Base-by-base conservation (phyloP, 2,888 invertebrate genomes). In the Oscheius sp. region DNA sequence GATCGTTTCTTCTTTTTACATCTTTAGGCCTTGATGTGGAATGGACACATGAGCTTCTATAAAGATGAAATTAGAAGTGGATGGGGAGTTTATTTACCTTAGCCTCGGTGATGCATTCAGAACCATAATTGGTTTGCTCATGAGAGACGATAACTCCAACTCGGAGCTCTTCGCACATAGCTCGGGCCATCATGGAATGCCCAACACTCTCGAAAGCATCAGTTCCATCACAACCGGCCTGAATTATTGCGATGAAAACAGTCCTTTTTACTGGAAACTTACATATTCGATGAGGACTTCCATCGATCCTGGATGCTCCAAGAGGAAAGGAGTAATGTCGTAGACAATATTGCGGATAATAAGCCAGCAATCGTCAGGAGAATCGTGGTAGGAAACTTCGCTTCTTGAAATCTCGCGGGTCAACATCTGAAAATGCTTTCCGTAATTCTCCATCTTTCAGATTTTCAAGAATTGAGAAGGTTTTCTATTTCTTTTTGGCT, bases 171-270 rank as follows among this genome's bases (percentile, higher is more conserved):
- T 74, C 71, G 48, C 72, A 66, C 71, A 73, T 74, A 42, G 74
- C 70, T 33, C 80, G 71, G 27, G 82, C 82, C 34, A 71, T 66
- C 70, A 76, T 71, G 15, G 77, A 75, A 69, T 83, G 83, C n/a
- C 83, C 83, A 20, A 80, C 80, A 5, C 73, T 73, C 72, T 83
- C 81, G 71, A 83, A 83, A 34, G 78, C 79, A 37, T 78, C 73
- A 17, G 82, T 83, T 23, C 81, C 82, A 69, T 83, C 83, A 33
- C 74, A 58, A 58, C 83, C 83, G 61, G 76, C 75, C 82, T 82
- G 74, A 65, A 82, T 79, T n/a, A n/a, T n/a, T n/a, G 58, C 10
- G 31, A 25, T 2, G n/a, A 4, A 42, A 23, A 39, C 4, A 61
- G 42, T 1, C 15, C n/a, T 31, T 25, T 34, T 55, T 55, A 33